Base-by-base conservation (phyloP, 2,888 invertebrate species). In the Hetaerina titia region DNA sequence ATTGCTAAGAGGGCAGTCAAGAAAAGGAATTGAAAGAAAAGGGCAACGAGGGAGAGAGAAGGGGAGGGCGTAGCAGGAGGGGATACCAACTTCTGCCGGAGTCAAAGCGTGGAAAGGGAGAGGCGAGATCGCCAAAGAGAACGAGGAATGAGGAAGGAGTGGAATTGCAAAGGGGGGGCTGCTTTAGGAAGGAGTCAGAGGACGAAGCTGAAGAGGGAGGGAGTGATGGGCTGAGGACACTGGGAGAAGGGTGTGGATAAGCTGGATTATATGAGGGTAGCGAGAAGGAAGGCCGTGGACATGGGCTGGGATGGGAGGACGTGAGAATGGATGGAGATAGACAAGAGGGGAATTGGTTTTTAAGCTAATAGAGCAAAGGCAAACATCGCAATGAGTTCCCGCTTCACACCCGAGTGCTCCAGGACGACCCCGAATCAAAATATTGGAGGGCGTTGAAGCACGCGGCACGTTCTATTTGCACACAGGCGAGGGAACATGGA, bases 381-480 rank as follows among this genome's bases (percentile, higher is more conserved):
- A 89, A 89, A 89, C 89, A 89, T 1, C 9, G 57, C 57, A 57
- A 89, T 89, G 22, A 58, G n/a, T 31, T 56, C 17, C 19, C n/a
- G 22, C n/a, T 89, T 57, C n/a, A 57, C 89, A 58, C 89, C 57
- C 58, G 22, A 15, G 19, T 57, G 57, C 56, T 22, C 58, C 4
- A 45, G 57, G 4, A 25, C 81, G 58, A 89, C 56, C 58, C 89
- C 89, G 22, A 89, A 89, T 58, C 22, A 89, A 89, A 89, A 89
- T n/a, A 58, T 89, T 89, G 57, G 89, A 57, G 89, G 56, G 57
- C 22, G 57, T 56, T 57, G 89, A n/a, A 57, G 89, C 58, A 89
- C 58, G 57, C 13, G 58, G 89, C 81, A 81, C 81, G 81, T 81
- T 81, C 81, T 81, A 81, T 81, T 81, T 81, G 81, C 81, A 11